Evolutionary conservation across 1,140 invertebrate species (phyloP).

Genomic region (Bombus impatiens): DNA sequence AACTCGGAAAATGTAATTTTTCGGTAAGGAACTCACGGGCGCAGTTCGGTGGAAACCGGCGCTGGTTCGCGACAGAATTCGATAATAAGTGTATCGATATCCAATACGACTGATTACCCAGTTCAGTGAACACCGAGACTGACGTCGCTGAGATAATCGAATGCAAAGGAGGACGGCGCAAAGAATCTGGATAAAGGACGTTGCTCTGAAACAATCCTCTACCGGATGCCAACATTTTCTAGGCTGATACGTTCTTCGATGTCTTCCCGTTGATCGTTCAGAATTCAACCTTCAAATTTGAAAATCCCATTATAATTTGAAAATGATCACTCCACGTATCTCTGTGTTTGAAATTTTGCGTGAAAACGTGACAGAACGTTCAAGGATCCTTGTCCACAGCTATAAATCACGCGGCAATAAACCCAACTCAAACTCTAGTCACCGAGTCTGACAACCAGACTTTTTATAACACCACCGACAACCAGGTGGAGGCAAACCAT

Average conservation of each 20-base stretch:
- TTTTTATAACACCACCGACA: too few relatives aligned
- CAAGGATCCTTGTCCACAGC: too few relatives aligned
- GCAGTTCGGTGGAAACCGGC: neutral
- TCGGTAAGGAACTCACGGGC: neutral
- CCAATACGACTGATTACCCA: conserved; percentile 49
- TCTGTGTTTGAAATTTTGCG: neutral
- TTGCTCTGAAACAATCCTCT: conserved; percentile 23
- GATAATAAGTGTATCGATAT: conserved; percentile 50
- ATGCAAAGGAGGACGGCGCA: conserved; percentile 50
- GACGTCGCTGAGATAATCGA: conserved; percentile 56
- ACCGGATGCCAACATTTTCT: conserved; percentile 41
- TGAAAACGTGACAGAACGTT: neutral
- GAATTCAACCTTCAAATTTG: neutral
- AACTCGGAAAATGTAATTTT: conserved; percentile 24
- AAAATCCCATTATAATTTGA: neutral
- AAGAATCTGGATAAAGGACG: conserved; percentile 40
- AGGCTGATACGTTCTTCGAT: neutral
- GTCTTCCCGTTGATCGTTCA: neutral
- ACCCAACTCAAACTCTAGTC: too few relatives aligned
- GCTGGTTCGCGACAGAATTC: conserved; percentile 23
- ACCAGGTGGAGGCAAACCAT: too few relatives aligned
- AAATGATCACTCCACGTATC: neutral
- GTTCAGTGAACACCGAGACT: conserved; percentile 41
- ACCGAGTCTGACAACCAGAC: too few relatives aligned
- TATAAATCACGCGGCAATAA: too few relatives aligned